phyloP scores from a whole-genome alignment of 2,797 vertebrate species.

The Girardinus metallicus region DNA sequence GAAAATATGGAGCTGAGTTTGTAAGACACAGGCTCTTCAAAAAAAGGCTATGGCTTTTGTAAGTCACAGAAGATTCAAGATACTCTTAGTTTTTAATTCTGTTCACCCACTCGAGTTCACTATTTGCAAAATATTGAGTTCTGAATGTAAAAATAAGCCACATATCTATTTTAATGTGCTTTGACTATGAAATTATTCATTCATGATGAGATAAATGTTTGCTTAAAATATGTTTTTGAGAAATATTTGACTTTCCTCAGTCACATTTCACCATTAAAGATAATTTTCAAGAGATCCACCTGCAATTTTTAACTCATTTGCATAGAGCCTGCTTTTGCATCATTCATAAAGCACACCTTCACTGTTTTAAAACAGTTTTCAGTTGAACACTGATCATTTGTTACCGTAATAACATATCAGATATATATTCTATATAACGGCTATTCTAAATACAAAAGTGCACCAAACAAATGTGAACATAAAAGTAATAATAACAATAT shows the following conservation, averaged over 20 bases:
- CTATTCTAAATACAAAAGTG: constrained; percentile 61
- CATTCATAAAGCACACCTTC: constrained; percentile 44
- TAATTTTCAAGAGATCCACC: constrained; percentile 25
- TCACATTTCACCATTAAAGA: constrained; percentile 11
- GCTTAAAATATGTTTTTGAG: not conserved
- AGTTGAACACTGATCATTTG: constrained; percentile 31
- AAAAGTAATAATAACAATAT: constrained; percentile 9
- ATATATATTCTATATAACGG: constrained; percentile 42
- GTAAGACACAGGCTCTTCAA: not conserved
- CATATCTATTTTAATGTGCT: constrained; percentile 16
- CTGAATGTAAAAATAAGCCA: constrained; percentile 42
- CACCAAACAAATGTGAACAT: constrained; percentile 62
- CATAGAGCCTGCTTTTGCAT: constrained; percentile 69
- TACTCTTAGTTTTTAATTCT: constrained; percentile 5
- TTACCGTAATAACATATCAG: constrained; percentile 42
- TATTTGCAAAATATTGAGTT: constrained; percentile 18
- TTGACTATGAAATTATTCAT: not conserved
- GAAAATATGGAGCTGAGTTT: not conserved
- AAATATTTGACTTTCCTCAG: constrained; percentile 10
- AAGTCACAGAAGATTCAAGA: constrained; percentile 1
- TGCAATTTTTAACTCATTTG: constrained; percentile 55
- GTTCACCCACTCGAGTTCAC: constrained; percentile 4
- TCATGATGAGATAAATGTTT: not conserved
- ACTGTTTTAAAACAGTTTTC: constrained; percentile 14
- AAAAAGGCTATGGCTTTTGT: constrained; percentile 19